phyloP scores from a whole-genome alignment of 1,140 invertebrate genomes.

The Pseudomyrmex gracilis region DNA sequence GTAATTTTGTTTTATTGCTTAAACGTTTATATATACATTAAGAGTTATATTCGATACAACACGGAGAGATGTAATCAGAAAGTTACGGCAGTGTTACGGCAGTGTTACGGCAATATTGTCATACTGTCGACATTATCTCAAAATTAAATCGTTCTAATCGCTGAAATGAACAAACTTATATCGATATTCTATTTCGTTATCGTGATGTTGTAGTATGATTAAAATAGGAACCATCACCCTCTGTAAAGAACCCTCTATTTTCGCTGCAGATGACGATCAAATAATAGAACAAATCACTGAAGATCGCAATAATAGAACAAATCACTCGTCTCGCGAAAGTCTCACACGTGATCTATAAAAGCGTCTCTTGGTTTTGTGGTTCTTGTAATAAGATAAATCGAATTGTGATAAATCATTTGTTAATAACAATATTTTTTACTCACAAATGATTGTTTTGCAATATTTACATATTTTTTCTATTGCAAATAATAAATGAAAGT shows the following conservation, averaged over 20 bases:
- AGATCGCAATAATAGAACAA: slow-evolving; percentile 25
- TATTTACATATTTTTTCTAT: too few relatives aligned
- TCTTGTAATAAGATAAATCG: slow-evolving; percentile 17
- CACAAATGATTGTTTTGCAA: too few relatives aligned
- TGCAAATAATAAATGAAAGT: too few relatives aligned
- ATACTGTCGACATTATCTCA: slow-evolving; percentile 39
- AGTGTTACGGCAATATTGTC: slow-evolving; percentile 13
- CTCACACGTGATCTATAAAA: slow-evolving; percentile 18
- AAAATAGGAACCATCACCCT: slow-evolving; percentile 24
- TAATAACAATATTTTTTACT: too few relatives aligned
- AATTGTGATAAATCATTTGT: slow-evolving; percentile 36
- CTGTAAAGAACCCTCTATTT: slow-evolving; percentile 26
- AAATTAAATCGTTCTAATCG: slow-evolving; percentile 50
- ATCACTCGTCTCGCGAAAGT: too few relatives aligned
- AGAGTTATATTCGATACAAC: neutral
- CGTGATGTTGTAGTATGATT: slow-evolving; percentile 21
- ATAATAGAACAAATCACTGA: slow-evolving; percentile 30
- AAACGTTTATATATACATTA: too few relatives aligned
- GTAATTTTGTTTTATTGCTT: too few relatives aligned
- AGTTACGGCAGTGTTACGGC: slow-evolving; percentile 2
- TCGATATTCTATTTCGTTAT: slow-evolving; percentile 41
- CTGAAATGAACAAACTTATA: slow-evolving; percentile 48
- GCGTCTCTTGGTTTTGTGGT: slow-evolving; percentile 20
- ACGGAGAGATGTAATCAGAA: neutral
- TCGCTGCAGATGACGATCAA: slow-evolving; percentile 47